Evolutionary conservation across 2,888 invertebrate species (phyloP), one percentile per base, ranked within the genome.

Genomic region (Dioctria linearis): DNA sequence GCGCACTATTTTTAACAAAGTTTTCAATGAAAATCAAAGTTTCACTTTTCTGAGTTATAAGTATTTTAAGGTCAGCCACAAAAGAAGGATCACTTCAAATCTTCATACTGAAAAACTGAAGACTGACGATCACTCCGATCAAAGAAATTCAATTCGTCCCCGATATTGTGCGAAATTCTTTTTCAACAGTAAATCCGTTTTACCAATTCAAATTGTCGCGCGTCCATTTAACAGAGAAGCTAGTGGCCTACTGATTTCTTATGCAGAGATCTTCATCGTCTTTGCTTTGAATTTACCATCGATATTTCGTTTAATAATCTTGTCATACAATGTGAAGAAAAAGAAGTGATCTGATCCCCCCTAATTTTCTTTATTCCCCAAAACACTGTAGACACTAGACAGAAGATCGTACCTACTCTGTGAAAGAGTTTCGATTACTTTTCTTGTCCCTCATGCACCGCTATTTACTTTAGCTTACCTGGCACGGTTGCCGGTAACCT

Each of bases 161-260:
- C 51, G 51, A 67, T 39, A 69, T 54, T 51, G 69, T 69, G 51
- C 54, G 37, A 69, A 69, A 61, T 61, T 61, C 49, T 69, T 69
- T 69, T 51, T 69, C 9, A 25, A 25, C 25, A 54, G 51, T 5
- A 69, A 39, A 51, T 69, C 69, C 69, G 69, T 69, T 51, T 51
- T 9, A 46, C 25, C 69, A 37, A 49, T 69, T 51, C 51, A 69
- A 69, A 37, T 66, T 39, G 39, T 54, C 69, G 75, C 80, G 81
- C 82, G 83, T 83, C 82, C 80, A 80, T 81, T 79, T 80, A 51
- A 39, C 67, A 79, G 76, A 81, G 80, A 80, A 80, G 79, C 79
- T 81, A 76, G 80, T 82, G 81, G 80, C 81, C 83, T 82, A 83
- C 83, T 83, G 83, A 83, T 80, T 67, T 65, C 43, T 54, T 63